Evolutionary conservation across 2,888 invertebrate species (phyloP).

Genomic region (Cylindroiulus punctatus): DNA sequence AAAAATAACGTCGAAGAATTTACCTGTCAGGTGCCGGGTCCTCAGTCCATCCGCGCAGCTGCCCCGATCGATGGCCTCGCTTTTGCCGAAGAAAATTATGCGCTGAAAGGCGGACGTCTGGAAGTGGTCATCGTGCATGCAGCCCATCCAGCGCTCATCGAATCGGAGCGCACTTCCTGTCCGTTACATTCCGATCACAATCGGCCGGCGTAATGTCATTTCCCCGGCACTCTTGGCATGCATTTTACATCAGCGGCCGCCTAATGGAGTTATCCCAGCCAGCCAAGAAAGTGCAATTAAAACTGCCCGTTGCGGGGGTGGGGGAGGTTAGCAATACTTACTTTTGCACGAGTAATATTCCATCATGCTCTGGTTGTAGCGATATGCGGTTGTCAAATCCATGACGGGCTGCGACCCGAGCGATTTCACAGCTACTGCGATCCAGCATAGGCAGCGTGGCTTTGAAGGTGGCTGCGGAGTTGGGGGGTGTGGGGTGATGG

Average conservation of each 20-base stretch:
- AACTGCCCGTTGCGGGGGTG: not conserved
- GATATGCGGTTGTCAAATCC: slow-evolving; percentile 92
- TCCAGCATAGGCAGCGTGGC: not conserved
- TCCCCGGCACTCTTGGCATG: not conserved
- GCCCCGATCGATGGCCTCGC: too few species aligned
- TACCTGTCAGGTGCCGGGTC: too few species aligned
- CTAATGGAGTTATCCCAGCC: slow-evolving; percentile 60
- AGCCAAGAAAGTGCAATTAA: slow-evolving; percentile 44
- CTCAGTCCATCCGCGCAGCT: too few species aligned
- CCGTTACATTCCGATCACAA: slow-evolving; percentile 21
- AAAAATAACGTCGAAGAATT: too few species aligned
- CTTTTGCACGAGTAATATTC: slow-evolving; percentile 88
- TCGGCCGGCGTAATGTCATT: slow-evolving; percentile 2
- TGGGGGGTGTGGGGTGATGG: not conserved
- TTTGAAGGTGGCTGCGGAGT: slow-evolving; percentile 11
- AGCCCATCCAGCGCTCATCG: slow-evolving; percentile 10
- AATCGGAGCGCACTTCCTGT: not conserved
- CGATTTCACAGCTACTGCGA: not conserved
- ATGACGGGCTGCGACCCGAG: slow-evolving; percentile 67
- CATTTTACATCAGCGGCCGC: slow-evolving; percentile 20
- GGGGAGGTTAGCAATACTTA: slow-evolving; percentile 61
- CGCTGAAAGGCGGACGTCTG: not conserved
- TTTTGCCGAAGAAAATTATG: not conserved
- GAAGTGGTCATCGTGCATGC: slow-evolving; percentile 26
- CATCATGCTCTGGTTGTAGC: slow-evolving; percentile 98